Base-by-base conservation (phyloP, 1,140 invertebrate species). In the Palaemon carinicauda region DNA sequence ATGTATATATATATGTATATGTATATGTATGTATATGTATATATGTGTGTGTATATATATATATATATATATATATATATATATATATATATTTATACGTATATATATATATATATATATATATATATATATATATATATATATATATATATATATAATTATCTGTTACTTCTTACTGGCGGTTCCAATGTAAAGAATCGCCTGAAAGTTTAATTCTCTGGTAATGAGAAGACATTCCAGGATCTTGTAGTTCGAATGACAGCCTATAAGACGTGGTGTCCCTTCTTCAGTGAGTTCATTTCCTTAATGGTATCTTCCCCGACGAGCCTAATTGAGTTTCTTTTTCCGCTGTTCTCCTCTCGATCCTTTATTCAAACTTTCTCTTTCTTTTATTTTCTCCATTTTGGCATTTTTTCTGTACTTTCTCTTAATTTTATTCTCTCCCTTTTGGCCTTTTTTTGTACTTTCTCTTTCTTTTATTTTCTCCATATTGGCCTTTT, bases 21-120 rank as follows among this genome's bases (percentile, higher is more conserved):
- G 14, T 24, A 60, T 60, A 60, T n/a, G 4, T 24, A 60, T 24
- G 14, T 24, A 60, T 24, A 60, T 24, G 14, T 24, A 24, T 60
- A 60, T 60, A 19, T 60, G 14, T 60, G 4, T 60, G 14, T 60
- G 7, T 60, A 27, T 60, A 60, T 60, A 60, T 12, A 60, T 60
- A 60, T 60, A 60, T 60, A 60, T 60, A 60, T 60, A 60, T 60
- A 60, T 60, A 60, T 60, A 60, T 60, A 60, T 60, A 60, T 60
- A 60, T 60, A 60, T 60, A 60, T 60, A 60, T 60, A 60, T 60
- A 60, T 60, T 14, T 60, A 60, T 60, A 60, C 17, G 17, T 60
- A 12, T 60, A 60, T 60, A 12, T 60, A 12, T 60, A 7, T 60
- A 17, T 60, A 17, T 60, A 17, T 60, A 17, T 60, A 17, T 60